Conservation (phyloP, 2,113 vertebrate genomes). For the Mystacornis crossleyi region DNA sequence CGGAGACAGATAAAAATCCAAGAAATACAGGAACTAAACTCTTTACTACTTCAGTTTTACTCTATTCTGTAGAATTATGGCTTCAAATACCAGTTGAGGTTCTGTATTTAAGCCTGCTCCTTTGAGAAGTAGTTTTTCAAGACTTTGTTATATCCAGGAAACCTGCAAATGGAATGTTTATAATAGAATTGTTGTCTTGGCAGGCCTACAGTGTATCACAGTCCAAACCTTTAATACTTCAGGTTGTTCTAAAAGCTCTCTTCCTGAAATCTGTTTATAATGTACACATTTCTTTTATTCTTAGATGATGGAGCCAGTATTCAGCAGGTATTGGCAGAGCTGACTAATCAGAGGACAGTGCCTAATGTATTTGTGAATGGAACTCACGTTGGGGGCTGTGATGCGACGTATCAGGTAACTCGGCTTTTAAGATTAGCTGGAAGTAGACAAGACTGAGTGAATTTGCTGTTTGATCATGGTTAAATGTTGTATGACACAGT, state of each 20-base stretch:
- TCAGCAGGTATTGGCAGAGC: conserved; percentile 86
- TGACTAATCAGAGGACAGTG: conserved; percentile 92
- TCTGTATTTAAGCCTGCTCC: neutral
- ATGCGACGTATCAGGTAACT: conserved; percentile 87
- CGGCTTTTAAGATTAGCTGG: neutral
- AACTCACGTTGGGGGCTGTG: conserved; percentile 90
- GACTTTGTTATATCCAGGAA: neutral
- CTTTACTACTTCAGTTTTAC: neutral
- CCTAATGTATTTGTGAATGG: conserved; percentile 95
- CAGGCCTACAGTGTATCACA: neutral
- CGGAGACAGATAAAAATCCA: neutral
- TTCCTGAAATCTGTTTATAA: neutral
- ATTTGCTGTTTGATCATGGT: neutral
- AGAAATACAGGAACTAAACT: neutral
- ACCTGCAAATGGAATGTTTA: neutral
- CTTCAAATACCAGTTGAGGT: neutral
- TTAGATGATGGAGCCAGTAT: conserved; percentile 86
- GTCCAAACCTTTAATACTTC: neutral
- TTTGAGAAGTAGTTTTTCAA: neutral
- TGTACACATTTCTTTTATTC: neutral
- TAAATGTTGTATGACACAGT: neutral
- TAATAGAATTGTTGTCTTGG: neutral
- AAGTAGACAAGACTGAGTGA: neutral
- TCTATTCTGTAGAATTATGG: neutral
- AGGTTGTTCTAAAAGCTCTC: neutral